Base-by-base conservation (phyloP, 2,888 invertebrate genomes). In the Aleiodes leptofemur region DNA sequence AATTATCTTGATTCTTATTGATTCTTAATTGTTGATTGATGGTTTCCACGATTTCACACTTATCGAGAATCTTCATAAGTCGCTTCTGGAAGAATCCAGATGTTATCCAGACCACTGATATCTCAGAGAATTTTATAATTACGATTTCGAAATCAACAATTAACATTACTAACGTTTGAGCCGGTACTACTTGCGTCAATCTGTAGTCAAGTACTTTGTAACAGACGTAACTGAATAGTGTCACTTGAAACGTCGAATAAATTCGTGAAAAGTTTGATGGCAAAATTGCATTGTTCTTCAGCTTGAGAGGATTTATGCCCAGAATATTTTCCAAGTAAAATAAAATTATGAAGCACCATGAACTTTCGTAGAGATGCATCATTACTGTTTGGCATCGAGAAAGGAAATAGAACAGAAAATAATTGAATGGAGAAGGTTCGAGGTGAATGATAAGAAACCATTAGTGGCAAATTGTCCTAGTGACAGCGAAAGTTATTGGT, bases 111-210 rank as follows among this genome's bases (percentile, higher is more conserved):
- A 64, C 23, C 9, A 64, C 16, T 43, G 64, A 43, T 0, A 23
- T 23, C 13, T 43, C 43, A 1, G 48, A 3, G 48, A 64, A 64
- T 16, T 43, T 64, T 23, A 64, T 48, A 9, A 64, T 23, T 16
- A 64, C 64, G 2, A 64, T 16, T 64, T 64, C 43, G 6, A 64
- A 3, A 8, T 64, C 64, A 16, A 43, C 64, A 5, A 64, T 48
- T 11, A 14, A 13, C 8, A 64, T 64, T 13, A 64, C 64, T 1
- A 16, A 14, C 1, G 64, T 64, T 64, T 64, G 48, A 43, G n/a
- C 43, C 3, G 64, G 64, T 16, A 43, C 3, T 23, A 4, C 8
- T 23, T 48, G 14, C 2, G 13, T 5, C 4, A 64, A 11, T 64
- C 64, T 64, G 48, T 48, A 14, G 6, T 14, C 7, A 3, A 48